Conservation (phyloP, 2,113 vertebrate genomes). For the Asarcornis scutulata region DNA sequence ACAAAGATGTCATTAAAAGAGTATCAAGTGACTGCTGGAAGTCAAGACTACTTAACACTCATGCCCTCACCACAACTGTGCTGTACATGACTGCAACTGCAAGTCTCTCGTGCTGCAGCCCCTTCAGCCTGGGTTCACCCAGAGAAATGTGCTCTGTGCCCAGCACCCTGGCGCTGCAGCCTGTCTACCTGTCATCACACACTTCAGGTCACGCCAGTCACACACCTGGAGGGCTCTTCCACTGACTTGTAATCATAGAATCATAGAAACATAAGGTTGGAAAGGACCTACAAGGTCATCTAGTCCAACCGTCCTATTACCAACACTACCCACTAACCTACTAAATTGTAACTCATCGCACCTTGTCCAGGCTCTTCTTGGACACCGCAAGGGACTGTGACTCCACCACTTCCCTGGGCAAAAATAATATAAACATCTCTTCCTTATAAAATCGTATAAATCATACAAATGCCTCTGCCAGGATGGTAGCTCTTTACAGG, state of each 20-base stretch:
- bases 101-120: fast-evolving
- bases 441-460: too few relatives aligned
- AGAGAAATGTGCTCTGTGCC: not conserved
- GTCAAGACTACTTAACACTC: not conserved
- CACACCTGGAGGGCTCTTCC: not conserved
- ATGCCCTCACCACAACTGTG: not conserved
- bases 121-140: not conserved
- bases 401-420: too few relatives aligned
- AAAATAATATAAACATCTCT: too few relatives aligned
- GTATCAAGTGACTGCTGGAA: not conserved
- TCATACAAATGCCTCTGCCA: too few relatives aligned
- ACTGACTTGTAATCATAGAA: not conserved
- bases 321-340: too few relatives aligned
- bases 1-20: not conserved
- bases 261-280: too few relatives aligned
- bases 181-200: not conserved
- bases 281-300: too few relatives aligned
- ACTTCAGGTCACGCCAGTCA: not conserved
- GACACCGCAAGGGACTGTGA: too few relatives aligned
- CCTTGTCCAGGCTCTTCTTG: too few relatives aligned
- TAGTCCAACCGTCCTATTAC: too few relatives aligned
- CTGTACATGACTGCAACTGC: not conserved
- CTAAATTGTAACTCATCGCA: too few relatives aligned
- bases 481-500: too few relatives aligned
- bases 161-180: not conserved